Evolutionary conservation across 2,888 invertebrate species (phyloP).

Genomic region (Julus scandinavius): DNA sequence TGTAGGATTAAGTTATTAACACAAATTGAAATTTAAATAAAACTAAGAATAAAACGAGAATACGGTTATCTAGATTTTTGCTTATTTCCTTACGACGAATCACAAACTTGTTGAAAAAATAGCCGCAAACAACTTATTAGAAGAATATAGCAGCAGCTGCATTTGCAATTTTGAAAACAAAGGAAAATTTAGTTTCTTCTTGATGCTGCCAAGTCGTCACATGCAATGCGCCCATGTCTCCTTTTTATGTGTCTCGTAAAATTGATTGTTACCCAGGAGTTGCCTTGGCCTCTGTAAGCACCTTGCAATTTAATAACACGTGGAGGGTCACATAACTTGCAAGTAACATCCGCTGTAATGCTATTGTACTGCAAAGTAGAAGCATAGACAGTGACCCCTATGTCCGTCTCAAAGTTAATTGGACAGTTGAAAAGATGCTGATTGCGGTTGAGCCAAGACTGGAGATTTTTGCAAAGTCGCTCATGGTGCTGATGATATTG

Average conservation of each 20-base stretch:
- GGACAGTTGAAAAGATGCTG: conserved; percentile 22
- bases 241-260: neutral
- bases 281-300: neutral
- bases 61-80: neutral
- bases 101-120: too few species aligned
- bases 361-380: conserved; percentile 5
- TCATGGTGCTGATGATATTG: conserved; percentile 9
- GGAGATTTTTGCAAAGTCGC: conserved; percentile 15
- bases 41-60: neutral
- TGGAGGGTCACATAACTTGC: conserved; percentile 7
- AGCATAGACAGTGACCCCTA: neutral
- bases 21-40: neutral
- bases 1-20: too few species aligned
- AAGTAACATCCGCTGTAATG: conserved; percentile 31
- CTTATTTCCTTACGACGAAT: too few species aligned
- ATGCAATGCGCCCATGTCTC: neutral
- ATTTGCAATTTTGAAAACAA: neutral
- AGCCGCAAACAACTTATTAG: too few species aligned
- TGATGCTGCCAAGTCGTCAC: neutral
- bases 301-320: conserved; percentile 1
- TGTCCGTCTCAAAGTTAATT: neutral
- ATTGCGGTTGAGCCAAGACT: conserved; percentile 24
- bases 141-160: neutral
- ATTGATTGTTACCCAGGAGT: conserved; percentile 19
- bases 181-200: neutral